Base-by-base conservation (phyloP, 2,113 vertebrate genomes). In the Aegithalos caudatus region DNA sequence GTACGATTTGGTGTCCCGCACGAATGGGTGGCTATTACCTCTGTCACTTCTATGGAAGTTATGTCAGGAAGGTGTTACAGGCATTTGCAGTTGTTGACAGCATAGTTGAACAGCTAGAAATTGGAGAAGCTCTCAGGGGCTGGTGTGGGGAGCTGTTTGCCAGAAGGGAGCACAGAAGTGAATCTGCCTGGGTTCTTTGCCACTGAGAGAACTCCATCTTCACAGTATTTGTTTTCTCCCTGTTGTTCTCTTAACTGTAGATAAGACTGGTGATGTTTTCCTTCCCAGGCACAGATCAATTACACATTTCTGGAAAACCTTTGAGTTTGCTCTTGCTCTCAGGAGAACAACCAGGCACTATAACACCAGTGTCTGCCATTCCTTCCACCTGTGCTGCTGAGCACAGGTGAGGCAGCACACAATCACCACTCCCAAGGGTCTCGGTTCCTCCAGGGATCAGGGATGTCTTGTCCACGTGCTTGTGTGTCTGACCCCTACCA, bases 381-480 rank as follows among this genome's bases (percentile, higher is more conserved):
- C 60, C 40, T 87, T 13, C 28, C 27, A 14, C 24, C n/a, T n/a
- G n/a, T 2, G 2, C 78, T 57, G 70, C 11, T 53, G 47, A 81
- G 38, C 7, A 8, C 37, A 48, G 38, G 48, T 66, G 44, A 86
- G 62, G 29, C 53, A 38, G 48, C 4, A 37, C 70, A 45, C 54
- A 31, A 2, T 71, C 16, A 28, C 21, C 28, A n/a, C 24, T 91
- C 25, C 61, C 4, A 7, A 11, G 61, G 42, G 28, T 62, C 31
- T 61, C 0, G 0, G 9, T 67, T 76, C 57, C 44, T 67, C 20
- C 81, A 38, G 25, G 13, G 10, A 20, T 47, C 65, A 57, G 37
- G 35, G n/a, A 4, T 47, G 11, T 3, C 0, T 50, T 42, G 7
- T 56, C 40, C 24, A 7, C 0, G 0, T 11, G 5, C 21, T 48